phyloP scores from a whole-genome alignment of 2,113 vertebrate species.

The Leucopsar rothschildi region DNA sequence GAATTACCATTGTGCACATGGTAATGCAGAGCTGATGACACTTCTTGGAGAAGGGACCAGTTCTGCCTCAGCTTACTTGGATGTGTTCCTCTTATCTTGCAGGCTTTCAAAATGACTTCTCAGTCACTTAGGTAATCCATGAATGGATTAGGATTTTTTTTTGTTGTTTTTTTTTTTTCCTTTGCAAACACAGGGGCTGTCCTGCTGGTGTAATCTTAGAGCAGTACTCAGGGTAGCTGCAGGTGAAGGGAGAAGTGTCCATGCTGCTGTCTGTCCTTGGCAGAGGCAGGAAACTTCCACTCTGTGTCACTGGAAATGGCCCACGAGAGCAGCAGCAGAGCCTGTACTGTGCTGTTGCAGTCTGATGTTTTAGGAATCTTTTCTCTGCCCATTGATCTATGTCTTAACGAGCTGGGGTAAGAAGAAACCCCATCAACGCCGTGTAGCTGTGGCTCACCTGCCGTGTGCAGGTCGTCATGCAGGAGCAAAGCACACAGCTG shows the following conservation, averaged over 20 bases:
- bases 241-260: background rate
- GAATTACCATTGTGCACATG: background rate
- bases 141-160: background rate
- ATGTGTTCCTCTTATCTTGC: background rate
- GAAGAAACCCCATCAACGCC: accelerated
- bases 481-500: accelerated
- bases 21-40: background rate
- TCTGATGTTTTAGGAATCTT: background rate
- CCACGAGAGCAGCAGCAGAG: background rate
- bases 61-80: background rate
- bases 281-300: background rate
- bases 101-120: background rate
- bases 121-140: background rate
- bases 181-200: background rate
- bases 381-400: background rate
- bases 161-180: background rate
- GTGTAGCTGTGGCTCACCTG: background rate
- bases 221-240: background rate
- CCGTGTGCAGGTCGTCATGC: background rate
- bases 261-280: background rate
- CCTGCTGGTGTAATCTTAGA: background rate
- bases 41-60: background rate
- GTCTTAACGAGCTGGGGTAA: background rate
- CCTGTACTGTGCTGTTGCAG: accelerated
- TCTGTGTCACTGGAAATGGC: background rate